Evolutionary conservation across 2,113 vertebrate species (phyloP).

Genomic region (Proterorhinus semilunaris): DNA sequence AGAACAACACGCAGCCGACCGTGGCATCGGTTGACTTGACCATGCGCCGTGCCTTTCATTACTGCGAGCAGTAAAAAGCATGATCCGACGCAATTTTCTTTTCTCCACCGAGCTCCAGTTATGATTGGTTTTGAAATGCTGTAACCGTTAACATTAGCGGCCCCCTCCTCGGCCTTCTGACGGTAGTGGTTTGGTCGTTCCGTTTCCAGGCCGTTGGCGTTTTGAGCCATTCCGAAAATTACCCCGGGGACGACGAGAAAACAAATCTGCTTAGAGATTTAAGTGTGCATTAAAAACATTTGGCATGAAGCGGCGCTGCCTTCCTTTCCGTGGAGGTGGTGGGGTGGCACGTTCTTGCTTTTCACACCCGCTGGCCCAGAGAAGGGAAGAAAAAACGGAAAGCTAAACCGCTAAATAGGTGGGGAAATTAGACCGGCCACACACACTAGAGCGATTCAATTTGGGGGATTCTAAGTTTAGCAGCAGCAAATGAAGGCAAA

Average conservation of each 20-base stretch:
- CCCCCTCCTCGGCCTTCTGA: slow-evolving; percentile 47
- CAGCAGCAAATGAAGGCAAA: background rate
- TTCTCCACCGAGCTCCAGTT: slow-evolving; percentile 35
- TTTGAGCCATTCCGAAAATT: slow-evolving; percentile 63
- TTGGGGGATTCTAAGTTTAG: background rate
- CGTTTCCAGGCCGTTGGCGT: slow-evolving; percentile 53
- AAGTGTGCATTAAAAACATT: slow-evolving; percentile 60
- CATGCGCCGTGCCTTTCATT: slow-evolving; percentile 47
- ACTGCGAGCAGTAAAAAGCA: slow-evolving; percentile 51
- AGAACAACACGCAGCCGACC: slow-evolving; percentile 48
- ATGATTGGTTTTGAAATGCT: slow-evolving; percentile 70
- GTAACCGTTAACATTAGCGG: slow-evolving; percentile 51
- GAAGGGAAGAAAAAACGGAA: slow-evolving; percentile 19
- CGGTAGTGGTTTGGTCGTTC: slow-evolving; percentile 65
- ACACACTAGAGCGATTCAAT: background rate
- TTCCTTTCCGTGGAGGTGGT: slow-evolving; percentile 42
- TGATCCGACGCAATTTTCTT: slow-evolving; percentile 65
- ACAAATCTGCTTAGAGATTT: slow-evolving; percentile 47
- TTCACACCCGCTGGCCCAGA: slow-evolving; percentile 55
- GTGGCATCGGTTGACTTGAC: slow-evolving; percentile 52
- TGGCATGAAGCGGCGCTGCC: slow-evolving; percentile 42
- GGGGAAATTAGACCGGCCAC: background rate
- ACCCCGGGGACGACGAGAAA: slow-evolving; percentile 39
- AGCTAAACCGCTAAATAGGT: slow-evolving; percentile 10
- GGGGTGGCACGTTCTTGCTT: slow-evolving; percentile 27